Conservation (phyloP, 53 echinoderm and acorn worm species). For the Luidia sarsii region DNA sequence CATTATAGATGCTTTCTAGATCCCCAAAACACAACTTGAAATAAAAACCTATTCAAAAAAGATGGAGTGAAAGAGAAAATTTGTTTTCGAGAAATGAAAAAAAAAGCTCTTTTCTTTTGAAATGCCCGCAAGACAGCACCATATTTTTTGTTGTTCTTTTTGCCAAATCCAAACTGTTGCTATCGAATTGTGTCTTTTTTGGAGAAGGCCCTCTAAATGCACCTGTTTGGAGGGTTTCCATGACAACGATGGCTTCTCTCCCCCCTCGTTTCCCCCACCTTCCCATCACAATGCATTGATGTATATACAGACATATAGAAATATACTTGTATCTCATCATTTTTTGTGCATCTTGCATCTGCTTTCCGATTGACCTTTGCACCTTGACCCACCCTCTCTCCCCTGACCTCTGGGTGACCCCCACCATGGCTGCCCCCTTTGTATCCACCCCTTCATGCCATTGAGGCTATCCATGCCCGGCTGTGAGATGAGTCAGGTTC, state of each 20-base stretch:
- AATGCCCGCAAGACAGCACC: slow-evolving; percentile 39
- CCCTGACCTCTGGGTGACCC: slow-evolving; percentile 37
- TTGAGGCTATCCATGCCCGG: no score
- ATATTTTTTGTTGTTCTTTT: slow-evolving; percentile 16
- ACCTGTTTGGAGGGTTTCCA: slow-evolving; percentile 13
- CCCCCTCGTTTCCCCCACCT: slow-evolving; percentile 24
- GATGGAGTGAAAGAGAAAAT: background rate
- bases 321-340: no score
- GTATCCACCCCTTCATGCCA: no score
- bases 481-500: no score
- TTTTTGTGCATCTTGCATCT: slow-evolving; percentile 60
- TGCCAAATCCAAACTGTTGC: slow-evolving; percentile 2
- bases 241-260: background rate
- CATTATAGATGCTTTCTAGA: background rate
- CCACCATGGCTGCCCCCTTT: slow-evolving; percentile 31
- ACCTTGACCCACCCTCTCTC: slow-evolving; percentile 47
- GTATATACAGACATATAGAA: no score
- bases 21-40: background rate
- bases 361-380: slow-evolving; percentile 46
- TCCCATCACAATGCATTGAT: no score
- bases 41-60: no score
- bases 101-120: slow-evolving; percentile 8
- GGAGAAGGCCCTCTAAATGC: background rate
- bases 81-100: no score
- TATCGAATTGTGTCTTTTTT: no score